Evolutionary conservation across 2,113 vertebrate species (phyloP).

Genomic region (Fukomys damarensis): DNA sequence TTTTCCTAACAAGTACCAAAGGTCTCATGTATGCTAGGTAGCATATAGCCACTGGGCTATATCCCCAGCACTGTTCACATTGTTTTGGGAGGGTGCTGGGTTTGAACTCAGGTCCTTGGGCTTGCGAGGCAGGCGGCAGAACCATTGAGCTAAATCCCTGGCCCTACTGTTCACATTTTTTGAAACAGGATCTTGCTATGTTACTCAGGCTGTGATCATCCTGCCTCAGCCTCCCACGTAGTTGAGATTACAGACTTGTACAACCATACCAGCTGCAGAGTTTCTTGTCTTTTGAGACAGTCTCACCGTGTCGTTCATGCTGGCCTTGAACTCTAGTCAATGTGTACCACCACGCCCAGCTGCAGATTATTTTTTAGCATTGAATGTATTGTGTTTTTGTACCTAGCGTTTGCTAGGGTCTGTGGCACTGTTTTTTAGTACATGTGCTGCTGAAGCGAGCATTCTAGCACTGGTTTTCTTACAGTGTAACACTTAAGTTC

Average conservation of each 20-base stretch:
- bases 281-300: not conserved
- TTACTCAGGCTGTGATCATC: not conserved
- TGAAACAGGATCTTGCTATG: not conserved
- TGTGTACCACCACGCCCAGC: not conserved
- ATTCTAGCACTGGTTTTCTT: not conserved
- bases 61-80: not conserved
- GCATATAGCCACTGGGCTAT: not conserved
- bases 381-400: not conserved
- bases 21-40: not conserved
- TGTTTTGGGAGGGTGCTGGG: too few species aligned
- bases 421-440: not conserved
- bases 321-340: not conserved
- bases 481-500: not conserved
- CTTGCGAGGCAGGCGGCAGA: too few species aligned
- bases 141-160: not conserved
- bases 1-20: not conserved
- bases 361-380: not conserved
- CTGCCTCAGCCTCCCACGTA: not conserved
- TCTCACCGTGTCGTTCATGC: not conserved
- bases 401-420: not conserved
- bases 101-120: too few species aligned
- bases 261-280: not conserved
- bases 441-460: not conserved
- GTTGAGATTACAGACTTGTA: not conserved
- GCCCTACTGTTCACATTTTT: not conserved